phyloP scores from a whole-genome alignment of 2,888 invertebrate genomes.

The Apamea epomidion region DNA sequence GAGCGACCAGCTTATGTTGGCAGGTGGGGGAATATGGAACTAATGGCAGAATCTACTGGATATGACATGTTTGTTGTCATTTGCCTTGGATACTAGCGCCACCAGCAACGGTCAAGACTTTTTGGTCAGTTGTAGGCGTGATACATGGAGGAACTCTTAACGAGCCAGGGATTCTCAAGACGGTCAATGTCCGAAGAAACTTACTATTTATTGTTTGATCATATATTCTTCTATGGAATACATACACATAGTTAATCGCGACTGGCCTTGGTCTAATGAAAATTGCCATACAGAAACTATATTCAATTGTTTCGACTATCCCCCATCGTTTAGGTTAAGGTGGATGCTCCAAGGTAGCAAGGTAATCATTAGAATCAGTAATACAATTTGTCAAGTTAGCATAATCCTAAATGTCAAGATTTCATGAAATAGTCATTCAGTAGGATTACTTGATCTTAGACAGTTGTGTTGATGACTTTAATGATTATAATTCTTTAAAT shows the following conservation, averaged over 20 bases:
- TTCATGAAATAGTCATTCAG: too few relatives aligned
- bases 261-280: not conserved
- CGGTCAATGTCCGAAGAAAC: constrained; percentile 3
- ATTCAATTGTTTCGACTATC: not conserved
- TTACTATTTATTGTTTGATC: not conserved
- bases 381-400: too few relatives aligned
- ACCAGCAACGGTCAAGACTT: not conserved
- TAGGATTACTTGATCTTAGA: too few relatives aligned
- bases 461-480: too few relatives aligned
- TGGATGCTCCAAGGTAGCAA: too few relatives aligned
- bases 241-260: not conserved
- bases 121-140: not conserved
- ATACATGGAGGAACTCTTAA: not conserved
- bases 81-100: constrained; percentile 1
- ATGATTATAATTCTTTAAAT: too few relatives aligned
- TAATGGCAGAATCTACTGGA: not conserved
- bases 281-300: not conserved
- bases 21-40: not conserved
- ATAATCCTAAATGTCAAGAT: too few relatives aligned
- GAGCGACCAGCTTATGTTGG: constrained; percentile 29
- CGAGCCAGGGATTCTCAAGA: not conserved
- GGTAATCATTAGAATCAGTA: too few relatives aligned
- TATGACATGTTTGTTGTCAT: constrained; percentile 10
- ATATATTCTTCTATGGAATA: constrained; percentile 17
- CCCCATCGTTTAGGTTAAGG: not conserved